Conservation (phyloP, 2,888 invertebrate species). For the Patella pellucida region DNA sequence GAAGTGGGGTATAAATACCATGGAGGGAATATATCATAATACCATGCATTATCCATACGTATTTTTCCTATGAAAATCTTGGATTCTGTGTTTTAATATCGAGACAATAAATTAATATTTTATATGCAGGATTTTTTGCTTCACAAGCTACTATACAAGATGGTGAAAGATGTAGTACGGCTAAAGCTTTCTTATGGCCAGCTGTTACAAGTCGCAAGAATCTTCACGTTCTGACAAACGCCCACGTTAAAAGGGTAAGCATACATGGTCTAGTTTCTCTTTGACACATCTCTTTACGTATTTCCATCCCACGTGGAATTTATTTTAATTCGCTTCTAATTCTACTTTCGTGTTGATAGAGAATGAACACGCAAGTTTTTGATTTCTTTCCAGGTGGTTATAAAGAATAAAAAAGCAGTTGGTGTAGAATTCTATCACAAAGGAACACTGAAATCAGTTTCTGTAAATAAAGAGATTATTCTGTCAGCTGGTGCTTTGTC, state of each 20-base stretch:
- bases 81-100: too few relatives aligned
- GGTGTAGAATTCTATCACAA: constrained; percentile 54
- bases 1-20: too few relatives aligned
- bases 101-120: not conserved
- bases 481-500: constrained; percentile 66
- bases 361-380: too few relatives aligned
- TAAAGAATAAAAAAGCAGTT: constrained; percentile 49
- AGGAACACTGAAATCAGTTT: constrained; percentile 38
- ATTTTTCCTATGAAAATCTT: too few relatives aligned
- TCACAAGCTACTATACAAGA: constrained; percentile 53
- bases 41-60: too few relatives aligned
- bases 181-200: constrained; percentile 62
- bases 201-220: constrained; percentile 48
- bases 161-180: constrained; percentile 63
- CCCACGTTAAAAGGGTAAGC: constrained; percentile 50
- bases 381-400: constrained; percentile 39
- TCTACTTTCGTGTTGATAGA: too few relatives aligned
- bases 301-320: too few relatives aligned
- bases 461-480: constrained; percentile 52
- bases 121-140: constrained; percentile 44
- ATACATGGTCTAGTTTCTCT: too few relatives aligned
- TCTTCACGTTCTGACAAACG: constrained; percentile 51
- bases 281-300: too few relatives aligned
- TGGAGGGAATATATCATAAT: too few relatives aligned
- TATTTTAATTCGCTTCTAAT: too few relatives aligned